Base-by-base conservation (phyloP, 2,888 invertebrate species). In the Erebia aethiops region DNA sequence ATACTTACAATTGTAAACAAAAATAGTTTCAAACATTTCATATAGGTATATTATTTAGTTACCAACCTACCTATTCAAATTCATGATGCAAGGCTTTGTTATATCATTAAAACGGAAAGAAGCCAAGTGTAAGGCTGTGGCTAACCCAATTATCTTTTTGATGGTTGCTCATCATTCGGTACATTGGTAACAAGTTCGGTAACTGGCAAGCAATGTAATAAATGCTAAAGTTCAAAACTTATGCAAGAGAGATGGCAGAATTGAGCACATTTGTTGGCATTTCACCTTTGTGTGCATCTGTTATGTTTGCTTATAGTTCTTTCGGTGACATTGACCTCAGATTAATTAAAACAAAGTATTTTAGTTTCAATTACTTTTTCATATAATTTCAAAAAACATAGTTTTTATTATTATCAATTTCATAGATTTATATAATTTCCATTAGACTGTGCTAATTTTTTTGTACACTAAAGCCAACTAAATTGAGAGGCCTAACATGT, bases 321-420 rank as follows among this genome's bases (percentile, higher is more conserved):
- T 88, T 87, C 86, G 87, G 87, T 87, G 87, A 85, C 88, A 90
- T 85, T 90, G 90, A 88, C 90, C 89, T 84, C 81, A 80, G 82
- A 13, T 10, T 35, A 7, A 51, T 51, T n/a, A 51, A 51, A 51
- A 51, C n/a, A 46, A 46, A 1, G 11, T 3, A 1, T 13, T 3
- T 5, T 11, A 13, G 21, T 26, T 57, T 11, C 7, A 11, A 26
- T 18, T 8, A 9, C 1, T 9, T 1, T 54, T 18, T 16, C 54
- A 35, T 7, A 35, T 35, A 35, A 26, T 26, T 26, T 26, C 26
- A 26, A 26, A 26, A 26, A 26, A 2, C 26, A 26, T 26, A 26
- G 26, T 3, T 26, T 26, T 26, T 3, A 26, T 3, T 26, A 26
- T 26, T 26, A 26, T 26, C 26, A 26, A 26, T 26, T 26, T 26